Base-by-base conservation (phyloP, 2,113 vertebrate genomes). In the Coturnix japonica region DNA sequence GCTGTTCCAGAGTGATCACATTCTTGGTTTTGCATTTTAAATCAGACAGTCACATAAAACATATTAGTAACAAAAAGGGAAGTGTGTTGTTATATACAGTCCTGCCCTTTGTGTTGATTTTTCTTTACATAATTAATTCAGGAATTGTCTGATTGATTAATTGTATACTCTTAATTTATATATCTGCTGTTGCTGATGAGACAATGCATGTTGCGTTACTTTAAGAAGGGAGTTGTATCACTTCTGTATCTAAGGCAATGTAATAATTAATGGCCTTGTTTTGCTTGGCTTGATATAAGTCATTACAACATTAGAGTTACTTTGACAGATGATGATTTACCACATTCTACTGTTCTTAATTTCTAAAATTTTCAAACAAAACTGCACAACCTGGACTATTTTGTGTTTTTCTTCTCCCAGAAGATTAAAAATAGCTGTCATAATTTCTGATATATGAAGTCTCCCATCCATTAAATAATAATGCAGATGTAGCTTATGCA, bases 141-240 rank as follows among this genome's bases (percentile, higher is more conserved):
- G 88, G 72, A 96, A 92, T 76, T 35, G 44, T 82, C 95, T 97
- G 94, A 96, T 95, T 96, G 94, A 95, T 94, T 97, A 96, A 97
- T 95, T 96, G 77, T 95, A 91, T 93, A 93, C 57, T 85, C 80
- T 96, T 96, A 94, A 96, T 96, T 97, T 95, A 78, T 89, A 96
- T 84, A 96, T 92, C 72, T 90, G 85, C 47, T 86, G 71, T 91
- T 93, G 71, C 89, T 97, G 96, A 92, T 96, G 95, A 97, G 91
- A 96, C 96, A 95, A 95, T 94, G 69, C 97, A 91, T 90, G 82
- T 92, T 95, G 87, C 89, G 85, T 95, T 94, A 95, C 78, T 91
- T 35, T 92, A 93, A 96, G 94, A 91, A 95, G 71, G 77, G 88
- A 96, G 84, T 94, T 93, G 89, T 74, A 90, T 93, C 95, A 89